These are phyloP conservation scores for Erebia ligea DNA, from an alignment of 2,888 invertebrate genomes.

Conservation along the genomic window DNA sequence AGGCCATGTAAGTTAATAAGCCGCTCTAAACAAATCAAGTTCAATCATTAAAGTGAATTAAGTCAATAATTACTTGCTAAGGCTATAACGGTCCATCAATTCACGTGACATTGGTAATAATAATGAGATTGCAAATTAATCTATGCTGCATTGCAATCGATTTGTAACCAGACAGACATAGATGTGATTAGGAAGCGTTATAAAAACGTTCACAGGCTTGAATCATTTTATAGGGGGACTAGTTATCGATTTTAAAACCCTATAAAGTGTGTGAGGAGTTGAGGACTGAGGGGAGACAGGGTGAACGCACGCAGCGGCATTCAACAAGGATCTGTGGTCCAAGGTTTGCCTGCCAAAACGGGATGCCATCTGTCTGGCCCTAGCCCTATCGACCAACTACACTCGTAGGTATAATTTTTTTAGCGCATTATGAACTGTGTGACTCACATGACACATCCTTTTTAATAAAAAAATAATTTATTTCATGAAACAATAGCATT, in stretches of 20 bases:
- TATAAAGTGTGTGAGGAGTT: conserved; percentile 51
- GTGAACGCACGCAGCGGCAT: conserved; percentile 68
- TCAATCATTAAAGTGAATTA: conserved; percentile 11
- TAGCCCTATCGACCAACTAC: conserved; percentile 29
- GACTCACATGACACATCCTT: background rate
- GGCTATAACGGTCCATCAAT: conserved; percentile 25
- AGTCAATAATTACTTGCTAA: conserved; percentile 18
- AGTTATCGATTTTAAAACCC: conserved; percentile 76
- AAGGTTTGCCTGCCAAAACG: conserved; percentile 65
- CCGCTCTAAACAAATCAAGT: conserved; percentile 12
- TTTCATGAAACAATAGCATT: background rate
- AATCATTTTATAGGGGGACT: conserved; percentile 46
- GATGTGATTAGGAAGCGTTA: conserved; percentile 40
- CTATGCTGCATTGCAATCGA: conserved; percentile 35
- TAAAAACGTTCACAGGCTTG: conserved; percentile 36
- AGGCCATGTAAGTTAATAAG: conserved; percentile 12
- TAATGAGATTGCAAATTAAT: conserved; percentile 40
- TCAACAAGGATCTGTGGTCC: conserved; percentile 54
- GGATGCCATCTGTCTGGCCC: conserved; percentile 54
- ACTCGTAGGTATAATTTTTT: conserved; percentile 1
- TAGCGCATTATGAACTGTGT: background rate
- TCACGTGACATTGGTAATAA: conserved; percentile 36
- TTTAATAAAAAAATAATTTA: background rate
- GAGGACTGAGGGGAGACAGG: conserved; percentile 60
- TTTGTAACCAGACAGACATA: conserved; percentile 21